Percentiles rank a stretch among this genome's conserved stretches.
Conservation (phyloP, 2,888 invertebrate genomes). For the Zonitis immaculata region DNA sequence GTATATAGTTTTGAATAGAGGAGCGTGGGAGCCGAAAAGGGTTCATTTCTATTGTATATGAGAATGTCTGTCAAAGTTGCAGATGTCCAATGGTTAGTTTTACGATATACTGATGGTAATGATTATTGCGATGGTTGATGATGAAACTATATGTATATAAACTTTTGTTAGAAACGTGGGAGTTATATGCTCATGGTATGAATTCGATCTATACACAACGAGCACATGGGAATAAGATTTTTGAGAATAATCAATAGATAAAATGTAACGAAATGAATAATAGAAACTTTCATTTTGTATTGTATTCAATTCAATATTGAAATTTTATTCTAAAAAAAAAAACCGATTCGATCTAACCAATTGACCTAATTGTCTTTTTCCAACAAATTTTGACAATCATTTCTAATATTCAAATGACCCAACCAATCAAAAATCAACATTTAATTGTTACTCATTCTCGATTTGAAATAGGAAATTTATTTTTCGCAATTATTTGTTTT, state of each 20-base stretch:
- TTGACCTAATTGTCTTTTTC: too few relatives aligned
- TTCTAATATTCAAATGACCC: too few relatives aligned
- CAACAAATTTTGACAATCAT: too few relatives aligned
- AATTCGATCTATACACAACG: neutral
- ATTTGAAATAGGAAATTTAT: too few relatives aligned
- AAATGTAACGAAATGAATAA: neutral
- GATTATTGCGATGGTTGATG: neutral
- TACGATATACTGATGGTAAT: neutral
- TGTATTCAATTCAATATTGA: too few relatives aligned
- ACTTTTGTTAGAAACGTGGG: neutral
- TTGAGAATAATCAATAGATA: neutral
- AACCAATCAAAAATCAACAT: too few relatives aligned
- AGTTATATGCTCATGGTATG: too few relatives aligned
- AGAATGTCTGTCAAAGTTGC: slow-evolving; percentile 18
- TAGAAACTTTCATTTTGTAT: too few relatives aligned
- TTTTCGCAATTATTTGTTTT: too few relatives aligned
- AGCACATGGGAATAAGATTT: neutral
- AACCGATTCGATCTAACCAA: too few relatives aligned
- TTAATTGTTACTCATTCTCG: too few relatives aligned
- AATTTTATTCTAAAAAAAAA: too few relatives aligned
- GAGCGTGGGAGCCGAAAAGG: slow-evolving; percentile 9
- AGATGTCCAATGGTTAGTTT: slow-evolving; percentile 14
- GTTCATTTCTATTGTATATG: slow-evolving; percentile 10
- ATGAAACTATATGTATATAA: neutral
- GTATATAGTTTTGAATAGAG: neutral